Evolutionary conservation across 1,140 invertebrate species (phyloP).

Genomic region (Lasioglossum albipes): DNA sequence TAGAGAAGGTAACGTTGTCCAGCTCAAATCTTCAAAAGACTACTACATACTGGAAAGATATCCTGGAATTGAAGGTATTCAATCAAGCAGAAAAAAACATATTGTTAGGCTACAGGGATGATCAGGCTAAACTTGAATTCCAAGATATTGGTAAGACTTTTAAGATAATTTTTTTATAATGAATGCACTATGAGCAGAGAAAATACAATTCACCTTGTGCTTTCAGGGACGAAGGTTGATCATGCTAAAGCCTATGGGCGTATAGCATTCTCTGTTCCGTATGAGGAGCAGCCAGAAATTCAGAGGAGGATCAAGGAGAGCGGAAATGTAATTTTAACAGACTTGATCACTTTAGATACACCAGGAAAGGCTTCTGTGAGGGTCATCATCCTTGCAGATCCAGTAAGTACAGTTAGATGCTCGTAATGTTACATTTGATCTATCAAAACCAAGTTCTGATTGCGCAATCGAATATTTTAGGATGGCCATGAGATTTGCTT

Average conservation of each 20-base stretch:
- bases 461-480: constrained; percentile 70
- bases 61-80: constrained; percentile 88
- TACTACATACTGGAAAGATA: constrained; percentile 90
- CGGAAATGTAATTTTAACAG: constrained; percentile 90
- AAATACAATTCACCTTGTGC: constrained; percentile 41
- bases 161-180: constrained; percentile 38
- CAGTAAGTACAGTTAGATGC: constrained; percentile 81
- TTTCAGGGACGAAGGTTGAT: constrained; percentile 84
- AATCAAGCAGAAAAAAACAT: constrained; percentile 82
- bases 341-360: constrained; percentile 93
- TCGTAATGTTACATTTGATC: neutral
- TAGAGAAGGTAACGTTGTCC: constrained; percentile 89
- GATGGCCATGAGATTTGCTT: constrained; percentile 99
- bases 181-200: constrained; percentile 79
- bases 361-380: constrained; percentile 97
- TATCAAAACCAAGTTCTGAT: constrained; percentile 5
- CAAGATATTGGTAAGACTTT: constrained; percentile 83
- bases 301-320: constrained; percentile 87
- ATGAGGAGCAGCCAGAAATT: constrained; percentile 86
- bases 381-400: constrained; percentile 97
- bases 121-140: constrained; percentile 89
- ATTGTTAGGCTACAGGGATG: constrained; percentile 85
- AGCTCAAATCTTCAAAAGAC: constrained; percentile 89
- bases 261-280: constrained; percentile 95
- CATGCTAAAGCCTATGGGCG: constrained; percentile 96